These are phyloP conservation scores for Brachylomia viminalis DNA, from an alignment of 2,888 invertebrate genomes.

Conservation along the genomic window DNA sequence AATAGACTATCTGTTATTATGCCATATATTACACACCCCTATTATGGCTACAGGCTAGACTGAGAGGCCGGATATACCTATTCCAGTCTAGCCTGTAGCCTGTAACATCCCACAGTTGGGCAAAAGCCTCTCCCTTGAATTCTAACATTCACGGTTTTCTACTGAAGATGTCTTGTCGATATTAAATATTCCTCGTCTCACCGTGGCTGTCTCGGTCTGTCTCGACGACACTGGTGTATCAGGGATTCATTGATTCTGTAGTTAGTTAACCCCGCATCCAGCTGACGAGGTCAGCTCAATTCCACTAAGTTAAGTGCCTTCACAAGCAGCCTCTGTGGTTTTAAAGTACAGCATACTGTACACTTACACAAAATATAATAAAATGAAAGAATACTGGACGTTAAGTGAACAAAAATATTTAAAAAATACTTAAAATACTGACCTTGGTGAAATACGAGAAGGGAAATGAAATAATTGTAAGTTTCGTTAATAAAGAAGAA, in stretches of 20 bases:
- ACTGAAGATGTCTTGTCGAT: not conserved
- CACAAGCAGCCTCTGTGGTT: not conserved
- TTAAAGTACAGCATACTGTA: not conserved
- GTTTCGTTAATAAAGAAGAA: constrained; percentile 2
- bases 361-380: not conserved
- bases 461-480: not conserved
- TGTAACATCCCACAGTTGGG: too few relatives aligned
- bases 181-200: too few relatives aligned
- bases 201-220: too few relatives aligned
- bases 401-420: not conserved
- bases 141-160: not conserved
- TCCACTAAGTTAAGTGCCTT: not conserved
- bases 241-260: not conserved
- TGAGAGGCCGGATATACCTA: too few relatives aligned
- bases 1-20: too few relatives aligned
- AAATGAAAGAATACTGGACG: constrained; percentile 4
- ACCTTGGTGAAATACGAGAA: constrained; percentile 6
- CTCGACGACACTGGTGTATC: too few relatives aligned
- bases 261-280: not conserved
- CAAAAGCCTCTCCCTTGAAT: not conserved
- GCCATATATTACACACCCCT: too few relatives aligned
- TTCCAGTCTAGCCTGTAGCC: too few relatives aligned
- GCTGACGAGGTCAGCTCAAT: not conserved
- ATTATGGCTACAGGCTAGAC: too few relatives aligned
- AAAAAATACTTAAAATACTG: not conserved